Conservation (phyloP, 2,113 vertebrate species). For the Sander vitreus region DNA sequence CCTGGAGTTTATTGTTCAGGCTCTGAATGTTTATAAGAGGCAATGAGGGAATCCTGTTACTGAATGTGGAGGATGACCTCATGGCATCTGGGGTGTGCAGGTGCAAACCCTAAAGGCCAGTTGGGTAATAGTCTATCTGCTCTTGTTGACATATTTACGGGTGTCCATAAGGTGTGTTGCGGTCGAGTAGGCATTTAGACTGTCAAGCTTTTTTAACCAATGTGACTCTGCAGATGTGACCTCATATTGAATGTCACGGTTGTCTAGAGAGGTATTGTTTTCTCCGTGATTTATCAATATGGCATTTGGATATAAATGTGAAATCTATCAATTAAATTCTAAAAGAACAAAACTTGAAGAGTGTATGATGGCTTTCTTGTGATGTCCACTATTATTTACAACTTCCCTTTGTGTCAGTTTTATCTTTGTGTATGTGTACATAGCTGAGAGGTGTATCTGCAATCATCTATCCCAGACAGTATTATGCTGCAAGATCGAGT, state of each 20-base stretch:
- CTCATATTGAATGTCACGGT: slow-evolving; percentile 54
- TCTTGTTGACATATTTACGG: slow-evolving; percentile 75
- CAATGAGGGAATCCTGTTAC: slow-evolving; percentile 45
- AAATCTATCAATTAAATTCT: slow-evolving; percentile 36
- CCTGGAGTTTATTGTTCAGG: slow-evolving; percentile 26
- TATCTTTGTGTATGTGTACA: slow-evolving; percentile 42
- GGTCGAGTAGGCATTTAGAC: slow-evolving; percentile 53
- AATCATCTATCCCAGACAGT: slow-evolving; percentile 21
- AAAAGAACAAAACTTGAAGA: slow-evolving; percentile 19
- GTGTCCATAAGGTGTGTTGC: slow-evolving; percentile 48
- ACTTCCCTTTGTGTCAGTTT: slow-evolving; percentile 11
- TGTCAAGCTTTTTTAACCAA: slow-evolving; percentile 56
- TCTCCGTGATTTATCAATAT: slow-evolving; percentile 41
- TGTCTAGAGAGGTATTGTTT: slow-evolving; percentile 39
- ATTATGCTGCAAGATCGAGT: slow-evolving; percentile 31
- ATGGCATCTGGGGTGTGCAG: slow-evolving; percentile 50
- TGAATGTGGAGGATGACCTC: slow-evolving; percentile 64
- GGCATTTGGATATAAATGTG: slow-evolving; percentile 11
- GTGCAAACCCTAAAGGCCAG: slow-evolving; percentile 68
- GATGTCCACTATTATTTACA: slow-evolving; percentile 7
- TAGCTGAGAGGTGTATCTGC: slow-evolving; percentile 54
- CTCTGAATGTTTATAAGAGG: slow-evolving; percentile 40
- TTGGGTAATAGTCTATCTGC: slow-evolving; percentile 45
- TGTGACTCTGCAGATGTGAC: slow-evolving; percentile 67
- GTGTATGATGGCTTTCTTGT: slow-evolving; percentile 3